Base-by-base conservation (phyloP, 2,797 vertebrate species). In the Characodon lateralis region DNA sequence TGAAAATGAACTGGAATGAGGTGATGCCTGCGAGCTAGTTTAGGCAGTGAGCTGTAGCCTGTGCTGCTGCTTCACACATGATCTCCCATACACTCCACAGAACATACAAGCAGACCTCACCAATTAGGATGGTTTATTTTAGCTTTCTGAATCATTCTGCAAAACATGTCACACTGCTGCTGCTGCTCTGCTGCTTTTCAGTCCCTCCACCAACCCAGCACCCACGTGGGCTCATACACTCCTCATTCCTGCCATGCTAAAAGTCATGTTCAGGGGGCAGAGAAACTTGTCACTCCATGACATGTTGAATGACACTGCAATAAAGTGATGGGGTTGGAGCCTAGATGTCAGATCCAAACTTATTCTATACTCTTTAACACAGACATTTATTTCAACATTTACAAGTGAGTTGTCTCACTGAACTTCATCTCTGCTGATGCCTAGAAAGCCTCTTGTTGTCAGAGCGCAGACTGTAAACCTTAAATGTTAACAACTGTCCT, bases 91-190 rank as follows among this genome's bases (percentile, higher is more conserved):
- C 39, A 13, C 22, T 22, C 63, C 35, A 1, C 63, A 41, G 35
- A 66, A 24, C 22, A 2, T 10, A 41, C 13, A 41, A 41, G 24
- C 18, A 39, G 9, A 39, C 18, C 28, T 20, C 31, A 39, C 39
- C 63, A 66, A 66, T 66, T 43, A 41, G 63, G 41, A 66, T 2
- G 35, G 20, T 41, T 22, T 66, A 12, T 41, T 66, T 24, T 13
- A 43, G 63, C 39, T 66, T 66, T 66, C 35, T 66, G 35, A 66
- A 66, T 66, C 63, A 66, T 66, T 41, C 39, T 43, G 39, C 8
- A 66, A 2, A 66, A 66, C 35, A 41, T 5, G 35, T 24, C 39
- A 66, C 22, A 66, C 24, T 66, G 39, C 63, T 9, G 16, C 61
- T 63, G 28, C 59, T 35, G 16, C 18, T 48, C 48, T 31, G 26